Base-by-base conservation (phyloP, 2,113 vertebrate genomes). In the Cyprinodon tularosa region DNA sequence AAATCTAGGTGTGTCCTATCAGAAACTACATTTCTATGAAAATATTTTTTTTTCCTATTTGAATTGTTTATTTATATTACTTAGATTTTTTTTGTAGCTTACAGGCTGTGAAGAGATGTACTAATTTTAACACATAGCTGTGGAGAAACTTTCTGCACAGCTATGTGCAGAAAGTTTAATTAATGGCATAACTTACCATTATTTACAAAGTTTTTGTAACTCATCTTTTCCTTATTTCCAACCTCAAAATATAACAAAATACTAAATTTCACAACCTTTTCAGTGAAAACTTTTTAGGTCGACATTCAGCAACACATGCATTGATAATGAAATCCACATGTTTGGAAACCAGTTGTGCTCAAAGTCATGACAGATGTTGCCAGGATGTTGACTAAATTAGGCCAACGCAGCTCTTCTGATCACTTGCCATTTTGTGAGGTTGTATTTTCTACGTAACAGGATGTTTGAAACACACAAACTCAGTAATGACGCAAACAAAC, bases 401-500 rank as follows among this genome's bases (percentile, higher is more conserved):
- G 20, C 22, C 10, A 44, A 10, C 39, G 7, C 45, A 37, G 17
- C 38, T 74, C 39, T 40, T 69, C 60, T 68, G 68, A 17, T 57
- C 22, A 1, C 8, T 61, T 44, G 0, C 14, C 37, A 45, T 0
- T 77, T 50, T 39, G 37, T 15, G 15, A 63, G 14, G 37, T 63
- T 63, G 37, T 17, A 37, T 63, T 39, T 63, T 13, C 37, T 38
- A 17, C 13, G 62, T 63, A 38, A 39, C 62, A 63, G 17, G 64
- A 29, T 66, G 1, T 44, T 59, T 50, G 20, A 12, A 59, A 75
- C 59, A 67, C n/a, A 69, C 62, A 77, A 75, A 65, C 60, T 47
- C 72, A 57, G 6, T n/a, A 17, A 44, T 84, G 78, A 80, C 0
- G 1, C 42, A 77, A 77, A 72, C 50, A 67, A 71, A 22, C 47